Evolutionary conservation across 1,140 invertebrate genomes (phyloP), one percentile per base, ranked within the genome.

Genomic region (Orussus abietinus): DNA sequence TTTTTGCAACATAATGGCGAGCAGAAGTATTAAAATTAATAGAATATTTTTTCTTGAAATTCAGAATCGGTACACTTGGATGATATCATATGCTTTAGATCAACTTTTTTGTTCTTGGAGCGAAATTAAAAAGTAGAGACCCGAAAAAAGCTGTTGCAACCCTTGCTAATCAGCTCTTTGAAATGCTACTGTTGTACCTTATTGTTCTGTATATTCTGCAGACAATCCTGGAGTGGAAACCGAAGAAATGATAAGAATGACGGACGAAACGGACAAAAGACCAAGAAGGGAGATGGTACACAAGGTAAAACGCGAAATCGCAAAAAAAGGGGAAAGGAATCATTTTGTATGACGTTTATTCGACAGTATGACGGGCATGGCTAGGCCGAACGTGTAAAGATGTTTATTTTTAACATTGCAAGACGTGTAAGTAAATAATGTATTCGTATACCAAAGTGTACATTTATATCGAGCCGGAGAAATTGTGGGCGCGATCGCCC

Each of bases 111-210:
- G 3, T 34, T 34, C 15, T 15, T 11, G 21, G 13, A 39, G 20
- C 21, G 6, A 19, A 18, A 34, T 13, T 14, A 40, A 40, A 10
- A 30, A 7, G 17, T 14, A 14, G 25, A 28, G 2, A 22, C 29
- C 18, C 25, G 14, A 13, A 17, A 5, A 13, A 34, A 34, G 10
- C 10, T 11, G 14, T 31, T 47, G 47, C 37, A 62, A 37, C 38
- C 53, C 32, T n/a, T n/a, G n/a, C n/a, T n/a, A n/a, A n/a, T n/a
- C n/a, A n/a, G n/a, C n/a, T n/a, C n/a, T n/a, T n/a, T n/a, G 40
- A 58, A 45, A 62, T 57, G 62, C 62, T 64, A 64, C 60, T 64
- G 48, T 56, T 63, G 62, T 64, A 64, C 62, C 62, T 64, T 60
- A 64, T 54, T 51, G 45, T 57, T 61, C 57, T 55, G 49, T 63